Percentiles rank a stretch among this genome's conserved stretches.
phyloP scores from a whole-genome alignment of 2,888 invertebrate genomes.

The Eubasilissa splendida region DNA sequence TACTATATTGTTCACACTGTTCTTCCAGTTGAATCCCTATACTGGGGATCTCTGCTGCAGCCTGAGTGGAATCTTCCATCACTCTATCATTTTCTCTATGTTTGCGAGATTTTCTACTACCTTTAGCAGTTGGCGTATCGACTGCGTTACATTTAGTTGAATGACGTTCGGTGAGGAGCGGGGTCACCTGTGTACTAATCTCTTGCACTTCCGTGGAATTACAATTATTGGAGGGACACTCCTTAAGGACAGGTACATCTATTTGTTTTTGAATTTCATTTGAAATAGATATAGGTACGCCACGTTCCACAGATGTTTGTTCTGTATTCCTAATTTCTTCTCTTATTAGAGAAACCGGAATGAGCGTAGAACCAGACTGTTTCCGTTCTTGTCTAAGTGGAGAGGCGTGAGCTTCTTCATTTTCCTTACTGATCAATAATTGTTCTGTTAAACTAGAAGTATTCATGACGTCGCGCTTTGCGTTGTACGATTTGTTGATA shows the following conservation, averaged over 20 bases:
- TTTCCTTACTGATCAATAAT: conserved; percentile 46
- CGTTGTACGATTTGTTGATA: conserved; percentile 20
- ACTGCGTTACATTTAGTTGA: conserved; percentile 12
- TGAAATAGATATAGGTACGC: too few relatives aligned
- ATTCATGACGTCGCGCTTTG: conserved; percentile 30
- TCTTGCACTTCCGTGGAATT: conserved; percentile 20
- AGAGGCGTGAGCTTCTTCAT: conserved; percentile 38
- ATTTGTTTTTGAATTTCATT: too few relatives aligned
- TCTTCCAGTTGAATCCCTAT: background rate
- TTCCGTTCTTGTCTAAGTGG: conserved; percentile 15
- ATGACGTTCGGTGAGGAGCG: conserved; percentile 19
- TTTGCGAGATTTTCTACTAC: conserved; percentile 60
- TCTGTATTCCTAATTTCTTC: conserved; percentile 27
- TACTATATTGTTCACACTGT: conserved; percentile 1
- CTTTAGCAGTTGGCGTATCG: conserved; percentile 39
- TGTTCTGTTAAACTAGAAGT: conserved; percentile 46
- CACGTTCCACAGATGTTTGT: too few relatives aligned
- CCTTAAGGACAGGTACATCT: too few relatives aligned
- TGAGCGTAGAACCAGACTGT: conserved; percentile 8
- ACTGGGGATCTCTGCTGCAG: conserved; percentile 61
- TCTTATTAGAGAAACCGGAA: conserved; percentile 42
- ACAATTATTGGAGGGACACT: too few relatives aligned
- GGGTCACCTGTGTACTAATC: conserved; percentile 24
- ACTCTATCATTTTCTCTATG: conserved; percentile 60
- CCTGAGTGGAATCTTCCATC: conserved; percentile 49